Evolutionary conservation across 2,113 vertebrate genomes (phyloP).

Genomic region (Cygnus atratus): DNA sequence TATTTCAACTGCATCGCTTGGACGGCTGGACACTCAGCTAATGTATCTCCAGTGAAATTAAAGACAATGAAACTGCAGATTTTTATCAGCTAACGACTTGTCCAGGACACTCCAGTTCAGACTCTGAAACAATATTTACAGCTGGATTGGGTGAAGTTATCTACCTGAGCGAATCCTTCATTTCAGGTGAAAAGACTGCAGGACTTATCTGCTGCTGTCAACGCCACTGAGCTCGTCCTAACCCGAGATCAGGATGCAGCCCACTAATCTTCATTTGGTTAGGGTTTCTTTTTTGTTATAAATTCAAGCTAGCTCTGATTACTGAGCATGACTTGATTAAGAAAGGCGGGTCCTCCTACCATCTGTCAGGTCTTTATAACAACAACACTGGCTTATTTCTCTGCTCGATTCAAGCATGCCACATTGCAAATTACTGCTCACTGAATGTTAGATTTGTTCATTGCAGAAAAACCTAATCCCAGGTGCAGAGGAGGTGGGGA

Average conservation of each 20-base stretch:
- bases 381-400: slow-evolving; percentile 30
- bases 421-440: slow-evolving; percentile 19
- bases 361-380: slow-evolving; percentile 50
- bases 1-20: not conserved
- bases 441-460: not conserved
- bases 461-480: slow-evolving; percentile 40
- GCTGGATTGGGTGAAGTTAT: not conserved
- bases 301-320: slow-evolving; percentile 9
- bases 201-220: not conserved
- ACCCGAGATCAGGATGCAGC: not conserved
- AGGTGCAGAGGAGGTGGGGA: slow-evolving; percentile 34
- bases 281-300: slow-evolving; percentile 14
- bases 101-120: not conserved
- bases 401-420: slow-evolving; percentile 21
- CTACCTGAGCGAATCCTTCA: not conserved
- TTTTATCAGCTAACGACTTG: not conserved
- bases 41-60: not conserved
- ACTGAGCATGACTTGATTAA: slow-evolving; percentile 56
- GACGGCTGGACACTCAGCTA: not conserved
- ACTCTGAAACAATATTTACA: not conserved
- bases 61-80: not conserved
- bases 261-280: not conserved
- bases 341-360: slow-evolving; percentile 55
- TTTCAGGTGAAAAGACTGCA: not conserved
- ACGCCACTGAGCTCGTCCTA: not conserved